These are phyloP conservation scores for Aphyosemion australe DNA, from an alignment of 2,113 vertebrate genomes.

Conservation along the genomic window DNA sequence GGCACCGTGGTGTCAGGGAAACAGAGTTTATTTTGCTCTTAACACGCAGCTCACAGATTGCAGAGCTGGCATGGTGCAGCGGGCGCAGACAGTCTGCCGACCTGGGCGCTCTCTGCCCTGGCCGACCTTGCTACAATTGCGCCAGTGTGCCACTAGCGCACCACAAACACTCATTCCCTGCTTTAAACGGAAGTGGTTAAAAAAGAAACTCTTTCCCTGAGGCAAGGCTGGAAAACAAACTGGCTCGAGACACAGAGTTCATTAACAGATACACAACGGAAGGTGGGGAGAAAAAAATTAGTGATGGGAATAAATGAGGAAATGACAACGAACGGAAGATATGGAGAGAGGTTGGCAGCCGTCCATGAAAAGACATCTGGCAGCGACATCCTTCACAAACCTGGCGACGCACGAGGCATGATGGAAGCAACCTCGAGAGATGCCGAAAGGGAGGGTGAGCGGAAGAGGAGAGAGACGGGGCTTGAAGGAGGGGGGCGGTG, in stretches of 20 bases:
- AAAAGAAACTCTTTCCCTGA: constrained; percentile 11
- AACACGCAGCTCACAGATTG: constrained; percentile 69
- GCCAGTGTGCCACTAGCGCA: constrained; percentile 42
- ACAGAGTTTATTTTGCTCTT: constrained; percentile 60
- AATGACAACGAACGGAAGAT: constrained; percentile 69
- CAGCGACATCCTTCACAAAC: constrained; percentile 80
- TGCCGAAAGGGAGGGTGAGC: constrained; percentile 35
- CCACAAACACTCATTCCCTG: constrained; percentile 18
- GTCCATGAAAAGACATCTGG: constrained; percentile 82
- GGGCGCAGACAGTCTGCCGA: constrained; percentile 59
- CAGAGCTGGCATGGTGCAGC: constrained; percentile 45
- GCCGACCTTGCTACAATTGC: constrained; percentile 63
- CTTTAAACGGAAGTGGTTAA: constrained; percentile 5
- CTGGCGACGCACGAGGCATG: constrained; percentile 64
- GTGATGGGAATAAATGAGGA: constrained; percentile 67
- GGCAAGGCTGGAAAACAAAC: constrained; percentile 37
- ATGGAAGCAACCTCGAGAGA: constrained; percentile 72
- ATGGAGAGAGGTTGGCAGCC: constrained; percentile 66
- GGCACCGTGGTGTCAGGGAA: constrained; percentile 30
- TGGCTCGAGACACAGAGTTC: constrained; percentile 50
- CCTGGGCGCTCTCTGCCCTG: constrained; percentile 48
- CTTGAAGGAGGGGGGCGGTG: constrained; percentile 26
- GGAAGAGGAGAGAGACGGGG: constrained; percentile 42
- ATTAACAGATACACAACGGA: constrained; percentile 62
- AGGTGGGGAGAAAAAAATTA: constrained; percentile 30